Conservation (phyloP, 2,888 invertebrate genomes). For the Drosophila robusta region DNA sequence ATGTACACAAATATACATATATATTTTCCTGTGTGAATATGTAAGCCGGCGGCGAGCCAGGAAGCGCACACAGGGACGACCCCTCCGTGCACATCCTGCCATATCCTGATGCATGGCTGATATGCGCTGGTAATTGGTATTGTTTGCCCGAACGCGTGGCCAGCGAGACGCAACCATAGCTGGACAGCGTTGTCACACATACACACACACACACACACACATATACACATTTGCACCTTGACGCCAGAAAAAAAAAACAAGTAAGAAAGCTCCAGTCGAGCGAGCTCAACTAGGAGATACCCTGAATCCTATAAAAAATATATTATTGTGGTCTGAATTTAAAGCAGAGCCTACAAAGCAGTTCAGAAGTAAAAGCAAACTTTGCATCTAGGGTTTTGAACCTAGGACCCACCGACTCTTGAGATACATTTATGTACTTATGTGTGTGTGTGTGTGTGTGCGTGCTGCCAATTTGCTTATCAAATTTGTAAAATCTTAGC, state of each 20-base stretch:
- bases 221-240: conserved; percentile 49
- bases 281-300: too few relatives aligned
- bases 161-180: conserved; percentile 27
- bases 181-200: conserved; percentile 31
- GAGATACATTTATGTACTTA: too few relatives aligned
- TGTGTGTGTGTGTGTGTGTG: too few relatives aligned
- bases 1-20: conserved; percentile 14
- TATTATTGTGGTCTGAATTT: too few relatives aligned
- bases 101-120: conserved; percentile 63
- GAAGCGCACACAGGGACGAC: conserved; percentile 29
- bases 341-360: too few relatives aligned
- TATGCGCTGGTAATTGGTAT: conserved; percentile 75
- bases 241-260: conserved; percentile 25
- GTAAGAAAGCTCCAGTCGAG: background rate
- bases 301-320: too few relatives aligned
- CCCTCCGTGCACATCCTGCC: conserved; percentile 42
- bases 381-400: too few relatives aligned
- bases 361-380: too few relatives aligned
- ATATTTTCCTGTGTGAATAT: conserved; percentile 19
- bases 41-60: conserved; percentile 43
- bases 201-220: conserved; percentile 8
- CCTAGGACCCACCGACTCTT: too few relatives aligned
- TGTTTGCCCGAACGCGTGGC: conserved; percentile 70
- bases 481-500: too few relatives aligned
- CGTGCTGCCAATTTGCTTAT: too few relatives aligned